phyloP scores from a whole-genome alignment of 2,797 vertebrate species.

The Pteropus rufus region DNA sequence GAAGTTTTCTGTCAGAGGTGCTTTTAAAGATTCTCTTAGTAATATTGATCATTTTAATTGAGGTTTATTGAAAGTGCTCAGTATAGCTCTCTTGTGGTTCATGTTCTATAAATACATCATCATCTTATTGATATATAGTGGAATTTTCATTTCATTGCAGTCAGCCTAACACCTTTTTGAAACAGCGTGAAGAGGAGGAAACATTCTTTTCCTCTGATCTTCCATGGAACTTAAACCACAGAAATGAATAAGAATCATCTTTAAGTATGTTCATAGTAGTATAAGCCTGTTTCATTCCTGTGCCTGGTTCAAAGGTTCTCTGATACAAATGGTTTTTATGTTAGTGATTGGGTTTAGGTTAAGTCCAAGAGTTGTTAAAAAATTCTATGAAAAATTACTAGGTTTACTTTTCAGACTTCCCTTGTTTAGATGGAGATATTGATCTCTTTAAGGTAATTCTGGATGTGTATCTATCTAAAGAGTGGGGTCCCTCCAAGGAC shows the following conservation, averaged over 20 bases:
- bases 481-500: not conserved
- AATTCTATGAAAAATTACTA: not conserved
- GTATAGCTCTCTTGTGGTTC: conserved; percentile 52
- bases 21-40: conserved; percentile 68
- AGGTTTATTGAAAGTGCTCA: conserved; percentile 62
- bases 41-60: conserved; percentile 77
- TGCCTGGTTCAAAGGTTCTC: not conserved
- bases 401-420: not conserved
- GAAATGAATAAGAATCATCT: not conserved
- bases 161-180: conserved; percentile 14
- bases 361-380: not conserved
- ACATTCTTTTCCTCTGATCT: not conserved
- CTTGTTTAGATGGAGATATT: not conserved
- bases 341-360: not conserved
- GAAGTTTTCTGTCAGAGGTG: conserved; percentile 66
- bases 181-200: not conserved
- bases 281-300: not conserved
- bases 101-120: conserved; percentile 63
- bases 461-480: not conserved
- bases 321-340: not conserved
- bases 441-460: not conserved
- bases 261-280: not conserved
- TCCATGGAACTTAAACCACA: not conserved
- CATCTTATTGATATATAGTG: conserved; percentile 47
- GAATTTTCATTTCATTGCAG: conserved; percentile 39